phyloP scores from a whole-genome alignment of 2,888 invertebrate genomes.

The Lasioglossum leucozonium region DNA sequence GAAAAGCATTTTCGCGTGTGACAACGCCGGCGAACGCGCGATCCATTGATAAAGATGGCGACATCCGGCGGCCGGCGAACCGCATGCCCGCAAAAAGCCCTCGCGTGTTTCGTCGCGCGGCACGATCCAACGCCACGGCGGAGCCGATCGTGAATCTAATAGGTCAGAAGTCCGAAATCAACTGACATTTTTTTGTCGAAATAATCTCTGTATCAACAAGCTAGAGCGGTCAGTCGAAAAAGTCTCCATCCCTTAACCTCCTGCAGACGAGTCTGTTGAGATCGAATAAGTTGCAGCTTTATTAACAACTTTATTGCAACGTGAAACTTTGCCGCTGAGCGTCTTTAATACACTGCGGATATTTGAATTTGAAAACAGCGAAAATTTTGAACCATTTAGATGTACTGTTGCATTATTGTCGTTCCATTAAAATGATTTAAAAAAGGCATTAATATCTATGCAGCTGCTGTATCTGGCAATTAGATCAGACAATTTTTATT shows the following conservation, averaged over 20 bases:
- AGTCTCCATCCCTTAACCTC: not conserved
- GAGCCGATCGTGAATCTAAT: not conserved
- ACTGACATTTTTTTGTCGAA: not conserved
- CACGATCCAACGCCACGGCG: not conserved
- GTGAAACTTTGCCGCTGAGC: no score
- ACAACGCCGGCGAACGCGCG: constrained; percentile 40
- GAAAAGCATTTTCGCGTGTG: constrained; percentile 47
- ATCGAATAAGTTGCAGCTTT: no score
- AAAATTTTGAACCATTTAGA: not conserved
- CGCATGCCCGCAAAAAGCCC: constrained; percentile 43
- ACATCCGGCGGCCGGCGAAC: constrained; percentile 46
- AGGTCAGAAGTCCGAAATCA: not conserved
- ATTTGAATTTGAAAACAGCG: no score
- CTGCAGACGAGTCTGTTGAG: no score
- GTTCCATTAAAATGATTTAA: not conserved
- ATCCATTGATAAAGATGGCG: constrained; percentile 56
- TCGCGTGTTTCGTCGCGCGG: constrained; percentile 60
- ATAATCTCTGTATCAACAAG: not conserved
- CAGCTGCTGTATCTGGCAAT: no score
- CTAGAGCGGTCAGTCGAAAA: not conserved
- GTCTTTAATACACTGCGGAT: no score
- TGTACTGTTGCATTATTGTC: not conserved
- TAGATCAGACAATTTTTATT: no score
- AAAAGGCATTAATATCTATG: not conserved
- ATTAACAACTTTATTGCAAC: no score